Base-by-base conservation (phyloP, 2,797 vertebrate genomes). In the Linurgus olivaceus region DNA sequence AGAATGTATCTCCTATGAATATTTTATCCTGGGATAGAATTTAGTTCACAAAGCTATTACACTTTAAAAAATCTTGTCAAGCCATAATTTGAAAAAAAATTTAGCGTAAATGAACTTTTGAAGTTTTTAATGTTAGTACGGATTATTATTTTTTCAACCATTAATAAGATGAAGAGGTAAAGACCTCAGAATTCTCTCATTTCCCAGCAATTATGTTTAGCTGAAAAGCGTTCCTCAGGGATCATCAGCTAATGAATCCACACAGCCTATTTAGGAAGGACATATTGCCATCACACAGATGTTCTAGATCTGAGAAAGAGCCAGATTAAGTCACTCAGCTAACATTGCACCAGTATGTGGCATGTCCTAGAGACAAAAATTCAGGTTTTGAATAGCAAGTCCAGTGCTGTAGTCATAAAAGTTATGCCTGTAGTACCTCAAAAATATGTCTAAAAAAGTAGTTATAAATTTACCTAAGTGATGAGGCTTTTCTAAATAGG, bases 11-110 rank as follows among this genome's bases (percentile, higher is more conserved):
- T 94, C 73, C 21, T 37, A 1, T 23, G 71, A 55, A 37, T 93
- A 67, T 93, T 93, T 91, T 90, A 80, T 90, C 59, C 50, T 88
- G 73, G 79, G 74, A 79, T 65, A 58, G 52, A 86, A 65, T 88
- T 90, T 55, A 86, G 55, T 88, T 91, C 51, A 33, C 70, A 82
- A 80, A 94, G 50, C 55, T 90, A 21, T 88, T 93, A n/a, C 19
- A 33, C 44, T 94, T 83, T 40, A 13, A 74, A 91, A 79, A 52
- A 74, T 28, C 31, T 47, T 31, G 19, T 73, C 40, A 57, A 71
- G 24, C 20, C 1, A 1, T 93, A 85, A 86, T 72, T 85, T 72
- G 47, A 63, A 80, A 62, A 66, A 48, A 59, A 24, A 24, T 44
- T 82, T 80, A n/a, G 21, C 42, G n/a, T 57, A 75, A 91, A 47